phyloP scores from a whole-genome alignment of 2,888 invertebrate species.

The Amblyteles armatorius region DNA sequence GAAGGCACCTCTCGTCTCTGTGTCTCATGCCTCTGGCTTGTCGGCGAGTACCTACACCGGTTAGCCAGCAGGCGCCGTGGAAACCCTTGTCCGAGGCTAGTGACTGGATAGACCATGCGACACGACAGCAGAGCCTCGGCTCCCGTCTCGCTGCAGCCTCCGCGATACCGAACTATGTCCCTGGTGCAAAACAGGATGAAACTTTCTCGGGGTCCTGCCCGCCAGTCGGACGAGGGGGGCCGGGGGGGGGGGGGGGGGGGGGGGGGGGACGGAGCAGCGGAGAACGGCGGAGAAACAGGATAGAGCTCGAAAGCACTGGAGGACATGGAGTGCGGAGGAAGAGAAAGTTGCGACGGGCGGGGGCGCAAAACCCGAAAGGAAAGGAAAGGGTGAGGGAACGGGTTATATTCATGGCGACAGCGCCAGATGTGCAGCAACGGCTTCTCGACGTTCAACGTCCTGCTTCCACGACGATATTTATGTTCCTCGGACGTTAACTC shows the following conservation, averaged over 20 bases:
- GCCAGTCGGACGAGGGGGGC: conserved; percentile 41
- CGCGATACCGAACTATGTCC: conserved; percentile 62
- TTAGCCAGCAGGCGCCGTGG: conserved; percentile 44
- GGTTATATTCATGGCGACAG: conserved; percentile 82
- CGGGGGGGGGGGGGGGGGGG: too few relatives aligned
- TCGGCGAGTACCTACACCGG: conserved; percentile 19
- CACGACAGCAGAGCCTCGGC: conserved; percentile 65
- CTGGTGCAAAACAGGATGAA: conserved; percentile 77
- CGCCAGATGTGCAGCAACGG: conserved; percentile 80
- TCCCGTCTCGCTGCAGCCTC: conserved; percentile 55
- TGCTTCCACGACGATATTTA: conserved; percentile 80
- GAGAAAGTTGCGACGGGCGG: conserved; percentile 58
- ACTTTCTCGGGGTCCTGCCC: conserved; percentile 74
- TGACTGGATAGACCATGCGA: conserved; percentile 71
- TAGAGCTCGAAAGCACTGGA: conserved; percentile 41
- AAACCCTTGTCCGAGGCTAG: conserved; percentile 64
- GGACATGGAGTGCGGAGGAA: conserved; percentile 35
- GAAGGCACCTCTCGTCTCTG: conserved; percentile 26
- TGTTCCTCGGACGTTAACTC: conserved; percentile 80
- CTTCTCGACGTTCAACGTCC: conserved; percentile 79
- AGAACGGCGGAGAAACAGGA: conserved; percentile 49
- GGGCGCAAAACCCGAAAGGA: conserved; percentile 36
- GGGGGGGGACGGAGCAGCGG: conserved; percentile 4
- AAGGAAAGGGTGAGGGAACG: conserved; percentile 63
- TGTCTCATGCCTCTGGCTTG: conserved; percentile 41